Base-by-base conservation (phyloP, 2,113 vertebrate species). In the Euleptes europaea region DNA sequence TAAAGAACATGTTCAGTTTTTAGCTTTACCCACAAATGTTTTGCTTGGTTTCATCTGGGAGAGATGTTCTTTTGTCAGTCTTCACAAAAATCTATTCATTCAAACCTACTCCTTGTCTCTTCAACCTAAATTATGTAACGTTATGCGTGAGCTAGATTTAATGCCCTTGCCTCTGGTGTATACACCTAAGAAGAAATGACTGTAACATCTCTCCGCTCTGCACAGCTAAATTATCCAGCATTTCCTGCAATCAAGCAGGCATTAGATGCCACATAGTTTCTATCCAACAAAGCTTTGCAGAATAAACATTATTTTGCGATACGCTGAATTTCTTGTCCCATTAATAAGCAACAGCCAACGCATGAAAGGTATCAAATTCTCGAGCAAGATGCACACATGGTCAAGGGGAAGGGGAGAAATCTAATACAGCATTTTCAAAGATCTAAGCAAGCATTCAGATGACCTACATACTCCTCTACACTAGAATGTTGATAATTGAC, bases 381-480 rank as follows among this genome's bases (percentile, higher is more conserved):
- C 35, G 4, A 51, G 2, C 28, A 47, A 80, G 31, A 44, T 72
- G 40, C 21, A 8, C 63, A 15, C 17, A 26, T 0, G 0, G 10
- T 2, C 74, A 78, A 19, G 54, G 21, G 21, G 57, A 14, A 4
- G 15, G 54, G 54, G 54, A 4, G 54, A 44, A 74, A 19, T 26
- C 23, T 72, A 42, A 93, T 57, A 33, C 77, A 92, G 92, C 82
- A 0, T 74, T 83, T 86, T 86, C 79, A 84, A 79, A 91, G 90
- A 81, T 81, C 79, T 63, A 80, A 79, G 88, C 88, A 67, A 83
- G 91, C 90, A 87, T 93, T 84, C 90, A 84, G 87, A 87, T 95
- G 95, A 94, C 96, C 97, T 95, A 96, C 90, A 96, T 97, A 78
- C 81, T 89, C 85, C 54, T 89, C 85, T 88, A 80, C 75, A 77